phyloP scores from a whole-genome alignment of 2,113 vertebrate species.

The Deroptyus accipitrinus region DNA sequence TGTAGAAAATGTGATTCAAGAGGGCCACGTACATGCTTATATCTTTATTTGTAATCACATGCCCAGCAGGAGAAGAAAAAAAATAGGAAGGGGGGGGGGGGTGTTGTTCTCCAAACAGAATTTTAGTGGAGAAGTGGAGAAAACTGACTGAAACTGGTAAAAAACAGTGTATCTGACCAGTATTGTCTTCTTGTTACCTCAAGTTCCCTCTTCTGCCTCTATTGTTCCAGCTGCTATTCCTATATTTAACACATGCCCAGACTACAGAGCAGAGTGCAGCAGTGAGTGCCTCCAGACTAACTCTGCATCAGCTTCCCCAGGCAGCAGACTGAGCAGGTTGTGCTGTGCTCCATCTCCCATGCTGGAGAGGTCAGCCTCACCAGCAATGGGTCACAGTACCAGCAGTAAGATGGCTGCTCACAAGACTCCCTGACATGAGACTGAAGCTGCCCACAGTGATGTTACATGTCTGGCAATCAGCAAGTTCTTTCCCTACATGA shows the following conservation, averaged over 20 bases:
- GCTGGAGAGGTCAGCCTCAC: not conserved
- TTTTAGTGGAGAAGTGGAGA: not conserved
- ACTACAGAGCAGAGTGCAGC: rapidly evolving
- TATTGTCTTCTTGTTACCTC: not conserved
- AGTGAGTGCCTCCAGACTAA: not conserved
- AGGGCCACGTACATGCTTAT: not conserved
- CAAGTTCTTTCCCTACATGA: not conserved
- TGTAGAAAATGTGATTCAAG: not conserved
- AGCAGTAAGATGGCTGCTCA: not conserved
- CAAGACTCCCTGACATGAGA: not conserved
- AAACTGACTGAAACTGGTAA: not conserved
- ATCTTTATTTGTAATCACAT: not conserved
- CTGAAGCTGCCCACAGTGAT: not conserved
- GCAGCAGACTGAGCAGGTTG: not conserved
- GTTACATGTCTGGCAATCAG: not conserved
- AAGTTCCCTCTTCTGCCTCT: not conserved
- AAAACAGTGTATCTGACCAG: not conserved
- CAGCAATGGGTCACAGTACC: not conserved
- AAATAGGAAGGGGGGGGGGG: rapidly evolving
- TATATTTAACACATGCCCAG: not conserved
- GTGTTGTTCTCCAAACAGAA: not conserved
- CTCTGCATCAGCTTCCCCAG: not conserved
- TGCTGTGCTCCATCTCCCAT: not conserved
- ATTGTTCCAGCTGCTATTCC: not conserved
- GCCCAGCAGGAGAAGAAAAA: not conserved